These are phyloP conservation scores for Hystrix brachyura DNA, from an alignment of 2,113 vertebrate genomes.

Conservation along the genomic window DNA sequence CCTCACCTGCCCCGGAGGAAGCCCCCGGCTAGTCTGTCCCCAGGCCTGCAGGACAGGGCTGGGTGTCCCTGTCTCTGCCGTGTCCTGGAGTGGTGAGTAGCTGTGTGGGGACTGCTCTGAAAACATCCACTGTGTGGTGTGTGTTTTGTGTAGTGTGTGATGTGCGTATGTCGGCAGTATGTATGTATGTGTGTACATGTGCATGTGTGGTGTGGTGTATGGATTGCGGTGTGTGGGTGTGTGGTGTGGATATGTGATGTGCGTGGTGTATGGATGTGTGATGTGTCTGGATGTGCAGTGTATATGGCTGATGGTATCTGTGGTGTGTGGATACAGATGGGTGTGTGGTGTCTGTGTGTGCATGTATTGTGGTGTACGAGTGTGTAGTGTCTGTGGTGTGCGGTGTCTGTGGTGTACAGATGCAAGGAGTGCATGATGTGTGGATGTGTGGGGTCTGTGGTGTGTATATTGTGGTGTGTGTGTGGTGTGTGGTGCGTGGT, in stretches of 20 bases:
- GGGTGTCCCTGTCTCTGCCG: neutral
- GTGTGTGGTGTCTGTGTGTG: neutral
- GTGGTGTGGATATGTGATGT: neutral
- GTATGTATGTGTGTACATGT: neutral
- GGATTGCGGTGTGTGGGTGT: neutral
- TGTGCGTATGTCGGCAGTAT: neutral
- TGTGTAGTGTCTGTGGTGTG: neutral
- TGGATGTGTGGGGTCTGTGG: neutral
- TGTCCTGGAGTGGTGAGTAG: neutral
- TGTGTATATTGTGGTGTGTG: neutral
- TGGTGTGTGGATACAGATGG: neutral
- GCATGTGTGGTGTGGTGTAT: neutral
- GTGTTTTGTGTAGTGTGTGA: neutral
- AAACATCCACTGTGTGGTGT: neutral
- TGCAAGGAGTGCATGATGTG: neutral
- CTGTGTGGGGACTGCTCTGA: neutral
- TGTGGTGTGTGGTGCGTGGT: neutral
- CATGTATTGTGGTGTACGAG: neutral
- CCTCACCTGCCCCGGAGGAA: neutral
- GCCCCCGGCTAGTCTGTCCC: neutral
- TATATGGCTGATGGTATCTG: neutral
- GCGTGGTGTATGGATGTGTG: neutral
- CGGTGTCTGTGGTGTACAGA: neutral
- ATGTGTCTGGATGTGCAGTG: neutral
- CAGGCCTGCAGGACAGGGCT: neutral